phyloP scores from a whole-genome alignment of 2,797 vertebrate species.

The Pitangus sulphuratus region DNA sequence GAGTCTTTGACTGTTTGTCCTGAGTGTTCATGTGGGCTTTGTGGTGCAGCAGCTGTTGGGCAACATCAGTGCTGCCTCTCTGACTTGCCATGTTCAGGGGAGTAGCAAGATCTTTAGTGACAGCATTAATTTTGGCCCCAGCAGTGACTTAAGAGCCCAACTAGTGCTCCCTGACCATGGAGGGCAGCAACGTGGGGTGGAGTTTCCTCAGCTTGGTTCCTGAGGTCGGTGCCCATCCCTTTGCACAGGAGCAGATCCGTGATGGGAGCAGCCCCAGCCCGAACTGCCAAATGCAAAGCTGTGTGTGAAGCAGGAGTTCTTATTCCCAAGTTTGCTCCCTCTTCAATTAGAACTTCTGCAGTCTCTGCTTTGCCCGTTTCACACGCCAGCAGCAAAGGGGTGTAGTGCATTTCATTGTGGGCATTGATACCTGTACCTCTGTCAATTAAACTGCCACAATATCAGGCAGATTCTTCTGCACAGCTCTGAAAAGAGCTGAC shows the following conservation, averaged over 20 bases:
- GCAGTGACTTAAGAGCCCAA: constrained; percentile 61
- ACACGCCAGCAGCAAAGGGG: constrained; percentile 80
- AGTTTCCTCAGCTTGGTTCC: constrained; percentile 70
- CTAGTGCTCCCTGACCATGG: constrained; percentile 61
- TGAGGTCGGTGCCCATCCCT: constrained; percentile 73
- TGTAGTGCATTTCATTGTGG: constrained; percentile 73
- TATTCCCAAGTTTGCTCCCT: constrained; percentile 71
- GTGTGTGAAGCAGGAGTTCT: constrained; percentile 73
- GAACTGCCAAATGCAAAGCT: constrained; percentile 76
- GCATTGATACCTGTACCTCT: constrained; percentile 74
- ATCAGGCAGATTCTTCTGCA: constrained; percentile 73
- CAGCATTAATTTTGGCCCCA: constrained; percentile 77
- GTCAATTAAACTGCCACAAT: constrained; percentile 73
- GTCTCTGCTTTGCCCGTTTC: constrained; percentile 74
- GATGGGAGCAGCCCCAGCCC: constrained; percentile 63
- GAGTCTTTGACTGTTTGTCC: constrained; percentile 75
- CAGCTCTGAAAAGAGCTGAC: constrained; percentile 80
- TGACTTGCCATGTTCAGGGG: constrained; percentile 76
- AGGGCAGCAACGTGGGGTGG: constrained; percentile 78
- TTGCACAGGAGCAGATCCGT: constrained; percentile 71
- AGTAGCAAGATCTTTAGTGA: constrained; percentile 53
- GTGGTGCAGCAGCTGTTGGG: constrained; percentile 71
- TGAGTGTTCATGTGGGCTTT: constrained; percentile 70
- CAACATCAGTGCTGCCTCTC: constrained; percentile 67
- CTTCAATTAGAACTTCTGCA: constrained; percentile 71